Evolutionary conservation across 2,113 vertebrate species (phyloP).

Genomic region (Athene cunicularia): DNA sequence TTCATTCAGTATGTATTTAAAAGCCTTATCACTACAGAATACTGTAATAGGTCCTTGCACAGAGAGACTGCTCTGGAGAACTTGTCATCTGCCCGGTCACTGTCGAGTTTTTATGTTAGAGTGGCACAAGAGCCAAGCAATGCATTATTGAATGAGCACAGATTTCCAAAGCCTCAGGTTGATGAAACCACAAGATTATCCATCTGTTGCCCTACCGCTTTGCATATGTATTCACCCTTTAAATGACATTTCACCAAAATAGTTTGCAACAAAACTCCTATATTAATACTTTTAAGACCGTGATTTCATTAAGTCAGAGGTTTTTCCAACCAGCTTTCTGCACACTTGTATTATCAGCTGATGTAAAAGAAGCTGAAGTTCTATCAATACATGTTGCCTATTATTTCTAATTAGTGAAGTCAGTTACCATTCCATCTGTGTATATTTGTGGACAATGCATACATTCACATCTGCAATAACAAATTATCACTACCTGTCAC

Average conservation of each 20-base stretch:
- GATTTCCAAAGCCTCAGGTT: not conserved
- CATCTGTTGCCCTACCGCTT: not conserved
- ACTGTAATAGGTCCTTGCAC: not conserved
- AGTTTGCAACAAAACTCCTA: not conserved
- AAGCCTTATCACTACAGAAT: not conserved
- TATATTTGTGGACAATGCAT: not conserved
- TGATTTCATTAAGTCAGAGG: not conserved
- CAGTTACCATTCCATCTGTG: not conserved
- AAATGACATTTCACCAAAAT: not conserved
- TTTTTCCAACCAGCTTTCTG: not conserved
- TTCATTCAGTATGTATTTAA: not conserved
- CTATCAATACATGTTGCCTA: not conserved
- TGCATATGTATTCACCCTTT: not conserved
- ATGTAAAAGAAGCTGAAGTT: not conserved
- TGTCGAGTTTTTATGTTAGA: not conserved
- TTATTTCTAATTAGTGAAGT: not conserved
- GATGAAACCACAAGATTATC: not conserved
- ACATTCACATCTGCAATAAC: not conserved
- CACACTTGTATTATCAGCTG: not conserved
- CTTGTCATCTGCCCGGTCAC: not conserved
- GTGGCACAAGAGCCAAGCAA: not conserved
- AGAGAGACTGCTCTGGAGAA: not conserved
- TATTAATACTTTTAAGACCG: rapidly evolving
- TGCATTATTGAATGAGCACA: not conserved
- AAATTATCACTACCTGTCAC: not conserved